Evolutionary conservation across 2,797 vertebrate genomes (phyloP).

Genomic region (Serranus cabrilla): DNA sequence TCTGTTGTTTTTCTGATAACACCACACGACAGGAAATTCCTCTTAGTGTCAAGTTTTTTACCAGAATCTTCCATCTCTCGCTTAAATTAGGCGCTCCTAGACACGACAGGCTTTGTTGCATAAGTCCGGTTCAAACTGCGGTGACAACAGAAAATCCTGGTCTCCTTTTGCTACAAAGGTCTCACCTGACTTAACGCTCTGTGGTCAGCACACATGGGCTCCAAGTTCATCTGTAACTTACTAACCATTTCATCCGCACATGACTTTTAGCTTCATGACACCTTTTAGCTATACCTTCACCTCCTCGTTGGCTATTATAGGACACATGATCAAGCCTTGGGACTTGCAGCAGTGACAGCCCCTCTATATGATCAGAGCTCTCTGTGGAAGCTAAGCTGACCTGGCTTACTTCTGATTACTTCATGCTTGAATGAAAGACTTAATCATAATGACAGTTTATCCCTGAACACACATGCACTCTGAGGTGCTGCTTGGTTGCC

Average conservation of each 20-base stretch:
- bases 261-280: conserved; percentile 25
- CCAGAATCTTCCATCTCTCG: conserved; percentile 21
- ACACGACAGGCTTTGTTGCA: conserved; percentile 17
- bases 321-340: conserved; percentile 47
- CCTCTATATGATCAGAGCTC: conserved; percentile 43
- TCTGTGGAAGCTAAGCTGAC: conserved; percentile 45
- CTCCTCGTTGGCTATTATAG: conserved; percentile 17
- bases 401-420: conserved; percentile 60
- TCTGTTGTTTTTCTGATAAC: conserved; percentile 85
- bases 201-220: neutral
- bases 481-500: conserved; percentile 23
- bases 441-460: conserved; percentile 43
- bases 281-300: conserved; percentile 16
- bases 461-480: conserved; percentile 36
- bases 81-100: neutral
- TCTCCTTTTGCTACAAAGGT: neutral
- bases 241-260: conserved; percentile 9
- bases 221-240: conserved; percentile 4
- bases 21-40: conserved; percentile 87
- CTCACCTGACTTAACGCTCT: neutral
- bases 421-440: conserved; percentile 56
- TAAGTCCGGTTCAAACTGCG: conserved; percentile 41
- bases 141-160: conserved; percentile 14
- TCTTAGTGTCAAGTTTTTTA: conserved; percentile 61
- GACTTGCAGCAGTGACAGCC: conserved; percentile 45